Evolutionary conservation across 2,113 vertebrate genomes (phyloP), one percentile per base, ranked within the genome.

Genomic region (Hirundichthys speculiger): DNA sequence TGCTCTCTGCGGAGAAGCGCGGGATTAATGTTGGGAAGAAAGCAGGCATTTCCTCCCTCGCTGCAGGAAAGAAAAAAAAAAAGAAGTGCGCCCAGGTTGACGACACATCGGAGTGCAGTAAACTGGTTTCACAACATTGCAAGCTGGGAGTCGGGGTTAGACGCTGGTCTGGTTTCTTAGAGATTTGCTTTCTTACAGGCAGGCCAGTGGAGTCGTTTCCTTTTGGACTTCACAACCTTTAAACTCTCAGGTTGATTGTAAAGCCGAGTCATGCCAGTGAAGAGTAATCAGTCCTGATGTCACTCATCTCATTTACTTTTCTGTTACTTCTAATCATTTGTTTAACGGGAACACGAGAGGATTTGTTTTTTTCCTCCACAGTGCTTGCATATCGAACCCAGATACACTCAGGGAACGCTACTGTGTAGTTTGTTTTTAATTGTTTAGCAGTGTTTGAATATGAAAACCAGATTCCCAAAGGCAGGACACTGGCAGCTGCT

Each of bases 11-110:
- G 27, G 52, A 69, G 50, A 25, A 52, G 50, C 12, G 2, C 20
- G 14, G 57, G 77, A 83, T 84, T 72, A 67, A 68, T 83, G 49
- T 86, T 75, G 51, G 68, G 64, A 77, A 67, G 69, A 81, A 76
- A 51, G 19, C 56, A 58, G 69, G 73, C 64, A 76, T 83, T 88
- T 87, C 75, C 69, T 79, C 43, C 42, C 55, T 69, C 9, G 22
- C 60, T 43, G 47, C 68, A 67, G 75, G 77, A 82, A 86, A n/a
- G n/a, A n/a, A n/a, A n/a, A n/a, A n/a, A n/a, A n/a, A n/a, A n/a
- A n/a, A n/a, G n/a, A 73, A 42, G 58, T 20, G 0, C 0, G 14
- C 58, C 27, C 6, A 22, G 64, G 73, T 64, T 76, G 75, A 86
- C 53, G 79, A 74, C 57, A 60, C 76, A 16, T 72, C 18, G 10